Conservation (phyloP, 2,113 vertebrate genomes). For the Cygnus atratus region DNA sequence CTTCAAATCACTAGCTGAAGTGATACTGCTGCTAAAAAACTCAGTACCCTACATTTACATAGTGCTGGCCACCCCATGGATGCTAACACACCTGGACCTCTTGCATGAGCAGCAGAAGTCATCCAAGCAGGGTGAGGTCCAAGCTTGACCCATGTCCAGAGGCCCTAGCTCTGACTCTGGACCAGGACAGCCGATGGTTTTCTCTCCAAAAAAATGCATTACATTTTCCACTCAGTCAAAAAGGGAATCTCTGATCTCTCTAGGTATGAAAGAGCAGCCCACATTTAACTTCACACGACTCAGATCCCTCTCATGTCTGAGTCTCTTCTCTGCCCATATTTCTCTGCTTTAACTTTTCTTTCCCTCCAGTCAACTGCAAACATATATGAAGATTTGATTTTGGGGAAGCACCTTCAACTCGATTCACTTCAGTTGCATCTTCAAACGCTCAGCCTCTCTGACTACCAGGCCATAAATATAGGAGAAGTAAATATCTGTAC, state of each 20-base stretch:
- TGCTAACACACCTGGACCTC: not conserved
- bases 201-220: not conserved
- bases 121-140: not conserved
- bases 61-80: not conserved
- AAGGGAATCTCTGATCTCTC: not conserved
- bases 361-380: conserved; percentile 7
- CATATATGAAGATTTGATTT: conserved; percentile 35
- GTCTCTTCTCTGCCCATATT: not conserved
- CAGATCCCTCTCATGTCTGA: not conserved
- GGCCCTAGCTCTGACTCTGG: not conserved
- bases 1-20: not conserved
- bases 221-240: not conserved
- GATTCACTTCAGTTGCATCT: conserved; percentile 40
- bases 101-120: not conserved
- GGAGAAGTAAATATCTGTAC: conserved; percentile 6
- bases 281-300: not conserved
- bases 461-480: conserved; percentile 34
- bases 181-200: not conserved
- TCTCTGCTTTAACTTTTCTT: conserved; percentile 39
- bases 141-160: too few species aligned
- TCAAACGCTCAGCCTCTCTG: conserved; percentile 4
- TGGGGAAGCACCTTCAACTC: conserved; percentile 29
- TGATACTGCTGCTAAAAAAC: not conserved
- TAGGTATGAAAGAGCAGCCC: not conserved
- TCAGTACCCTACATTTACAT: too few species aligned